These are phyloP conservation scores for Glyptemys insculpta DNA, from an alignment of 2,797 vertebrate species.

Conservation along the genomic window DNA sequence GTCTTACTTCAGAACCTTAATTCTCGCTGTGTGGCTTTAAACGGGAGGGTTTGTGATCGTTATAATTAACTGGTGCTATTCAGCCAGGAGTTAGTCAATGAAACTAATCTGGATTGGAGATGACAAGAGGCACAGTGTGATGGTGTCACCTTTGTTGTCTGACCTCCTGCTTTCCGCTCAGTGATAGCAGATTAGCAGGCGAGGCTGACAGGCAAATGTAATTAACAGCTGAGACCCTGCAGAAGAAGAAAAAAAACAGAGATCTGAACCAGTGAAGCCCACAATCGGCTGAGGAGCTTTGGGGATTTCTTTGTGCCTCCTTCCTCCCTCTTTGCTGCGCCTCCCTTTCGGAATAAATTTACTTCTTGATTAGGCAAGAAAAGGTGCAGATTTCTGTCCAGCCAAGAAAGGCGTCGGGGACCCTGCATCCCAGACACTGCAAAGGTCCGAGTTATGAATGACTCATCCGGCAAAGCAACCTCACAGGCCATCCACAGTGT, in stretches of 20 bases:
- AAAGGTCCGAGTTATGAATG: not conserved
- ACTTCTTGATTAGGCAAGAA: not conserved
- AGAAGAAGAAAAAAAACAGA: not conserved
- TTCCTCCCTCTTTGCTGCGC: not conserved
- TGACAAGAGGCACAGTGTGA: conserved; percentile 73
- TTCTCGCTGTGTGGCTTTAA: conserved; percentile 72
- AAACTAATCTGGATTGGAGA: conserved; percentile 77
- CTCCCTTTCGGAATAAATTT: not conserved
- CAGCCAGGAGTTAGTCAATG: conserved; percentile 78
- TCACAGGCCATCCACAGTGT: not conserved
- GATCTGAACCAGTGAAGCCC: conserved; percentile 10
- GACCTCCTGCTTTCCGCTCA: conserved; percentile 70
- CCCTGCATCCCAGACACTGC: not conserved
- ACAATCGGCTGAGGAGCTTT: not conserved
- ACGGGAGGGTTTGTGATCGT: conserved; percentile 75
- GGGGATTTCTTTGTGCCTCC: not conserved
- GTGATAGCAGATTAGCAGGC: conserved; percentile 77
- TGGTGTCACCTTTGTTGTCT: conserved; percentile 79
- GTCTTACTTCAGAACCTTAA: conserved; percentile 87
- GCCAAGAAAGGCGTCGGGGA: not conserved
- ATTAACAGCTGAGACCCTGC: conserved; percentile 81
- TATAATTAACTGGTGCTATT: conserved; percentile 83
- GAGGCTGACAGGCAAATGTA: conserved; percentile 74
- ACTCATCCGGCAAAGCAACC: not conserved
- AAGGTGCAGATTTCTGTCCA: not conserved